phyloP scores from a whole-genome alignment of 2,797 vertebrate genomes.

The Philypnodon macrostomus region DNA sequence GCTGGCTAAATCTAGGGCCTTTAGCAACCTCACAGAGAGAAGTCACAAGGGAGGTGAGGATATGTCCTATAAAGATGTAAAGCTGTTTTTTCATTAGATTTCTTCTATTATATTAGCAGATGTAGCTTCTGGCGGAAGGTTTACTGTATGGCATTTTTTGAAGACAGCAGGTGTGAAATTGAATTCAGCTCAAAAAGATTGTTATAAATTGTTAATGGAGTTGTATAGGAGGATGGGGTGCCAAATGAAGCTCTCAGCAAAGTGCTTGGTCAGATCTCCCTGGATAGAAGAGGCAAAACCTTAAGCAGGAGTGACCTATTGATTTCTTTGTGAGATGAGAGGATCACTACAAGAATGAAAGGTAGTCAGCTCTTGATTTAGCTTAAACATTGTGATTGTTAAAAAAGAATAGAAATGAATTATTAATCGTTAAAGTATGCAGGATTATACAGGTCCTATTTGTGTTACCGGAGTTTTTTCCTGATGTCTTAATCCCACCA shows the following conservation, averaged over 20 bases:
- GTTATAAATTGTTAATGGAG: slow-evolving; percentile 32
- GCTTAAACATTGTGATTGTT: too few relatives aligned
- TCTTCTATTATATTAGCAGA: slow-evolving; percentile 18
- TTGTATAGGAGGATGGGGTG: slow-evolving; percentile 19
- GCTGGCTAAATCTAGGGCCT: slow-evolving; percentile 52
- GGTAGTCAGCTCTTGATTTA: too few relatives aligned
- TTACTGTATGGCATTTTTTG: slow-evolving; percentile 24
- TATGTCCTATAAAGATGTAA: slow-evolving; percentile 49
- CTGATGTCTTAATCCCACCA: too few relatives aligned
- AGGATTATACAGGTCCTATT: too few relatives aligned
- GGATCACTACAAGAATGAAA: too few relatives aligned
- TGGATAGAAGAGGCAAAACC: slow-evolving; percentile 20
- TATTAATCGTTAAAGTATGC: too few relatives aligned
- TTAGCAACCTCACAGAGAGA: slow-evolving; percentile 24
- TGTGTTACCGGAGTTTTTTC: too few relatives aligned
- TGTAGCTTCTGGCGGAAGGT: slow-evolving; percentile 21
- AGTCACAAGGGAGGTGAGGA: slow-evolving; percentile 28
- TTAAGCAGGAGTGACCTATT: not conserved
- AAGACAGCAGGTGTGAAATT: slow-evolving; percentile 34
- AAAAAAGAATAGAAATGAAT: too few relatives aligned
- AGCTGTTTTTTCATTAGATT: slow-evolving; percentile 28
- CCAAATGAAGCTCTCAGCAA: slow-evolving; percentile 24
- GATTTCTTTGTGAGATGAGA: slow-evolving; percentile 9
- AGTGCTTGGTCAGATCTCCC: slow-evolving; percentile 17
- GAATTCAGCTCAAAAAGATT: slow-evolving; percentile 31